phyloP scores from a whole-genome alignment of 2,797 vertebrate species.

The Oreochromis mossambicus region DNA sequence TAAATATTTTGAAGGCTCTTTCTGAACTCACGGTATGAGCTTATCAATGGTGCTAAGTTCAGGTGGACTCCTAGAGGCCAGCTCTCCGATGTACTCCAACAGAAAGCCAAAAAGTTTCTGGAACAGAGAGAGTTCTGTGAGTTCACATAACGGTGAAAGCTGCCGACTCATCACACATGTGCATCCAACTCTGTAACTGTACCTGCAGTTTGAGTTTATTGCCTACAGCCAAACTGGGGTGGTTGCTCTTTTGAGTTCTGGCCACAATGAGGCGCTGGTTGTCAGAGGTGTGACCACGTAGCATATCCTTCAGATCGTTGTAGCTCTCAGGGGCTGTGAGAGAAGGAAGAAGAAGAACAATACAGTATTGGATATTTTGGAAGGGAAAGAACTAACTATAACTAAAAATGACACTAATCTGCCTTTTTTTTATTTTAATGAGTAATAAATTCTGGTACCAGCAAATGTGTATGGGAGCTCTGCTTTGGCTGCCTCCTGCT shows the following conservation, averaged over 20 bases:
- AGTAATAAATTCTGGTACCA: conserved; percentile 66
- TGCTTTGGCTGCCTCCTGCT: conserved; percentile 67
- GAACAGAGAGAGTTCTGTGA: neutral
- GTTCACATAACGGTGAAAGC: neutral
- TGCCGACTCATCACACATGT: accelerated
- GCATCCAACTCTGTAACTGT: neutral
- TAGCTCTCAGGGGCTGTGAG: conserved; percentile 82
- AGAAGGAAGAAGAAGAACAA: neutral
- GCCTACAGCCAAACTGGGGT: conserved; percentile 86
- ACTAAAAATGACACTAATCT: neutral
- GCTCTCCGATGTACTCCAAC: conserved; percentile 87
- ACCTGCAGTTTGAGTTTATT: conserved; percentile 93
- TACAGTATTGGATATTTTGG: neutral
- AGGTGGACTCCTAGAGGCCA: conserved; percentile 78
- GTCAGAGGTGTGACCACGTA: conserved; percentile 77
- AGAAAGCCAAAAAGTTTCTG: conserved; percentile 92
- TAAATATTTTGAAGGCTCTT: neutral
- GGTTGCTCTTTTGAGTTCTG: conserved; percentile 88
- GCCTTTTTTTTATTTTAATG: neutral
- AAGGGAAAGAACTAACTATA: neutral
- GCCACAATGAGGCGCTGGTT: conserved; percentile 87
- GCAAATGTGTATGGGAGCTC: conserved; percentile 91
- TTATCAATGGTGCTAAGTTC: conserved; percentile 81
- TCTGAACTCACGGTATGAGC: conserved; percentile 80
- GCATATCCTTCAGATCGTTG: conserved; percentile 74